phyloP scores from a whole-genome alignment of 1,140 invertebrate genomes.

The Drosophila bocqueti region DNA sequence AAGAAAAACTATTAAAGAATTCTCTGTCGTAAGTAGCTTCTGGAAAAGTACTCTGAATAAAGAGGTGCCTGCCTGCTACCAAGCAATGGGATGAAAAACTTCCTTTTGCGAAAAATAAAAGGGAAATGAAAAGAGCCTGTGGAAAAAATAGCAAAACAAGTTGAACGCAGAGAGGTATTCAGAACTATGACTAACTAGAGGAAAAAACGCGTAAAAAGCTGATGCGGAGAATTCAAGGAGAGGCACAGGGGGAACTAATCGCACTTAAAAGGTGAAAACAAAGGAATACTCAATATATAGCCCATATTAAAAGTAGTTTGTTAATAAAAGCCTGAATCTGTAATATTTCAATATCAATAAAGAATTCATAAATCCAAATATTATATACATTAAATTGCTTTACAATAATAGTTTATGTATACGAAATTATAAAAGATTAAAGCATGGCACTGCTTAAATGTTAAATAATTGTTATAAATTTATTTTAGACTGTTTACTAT shows the following conservation, averaged over 20 bases:
- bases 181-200: neutral
- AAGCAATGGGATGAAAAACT: neutral
- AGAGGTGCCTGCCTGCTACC: neutral
- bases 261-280: neutral
- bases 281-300: neutral
- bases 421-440: too few relatives aligned
- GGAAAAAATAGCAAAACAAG: slow-evolving; percentile 1
- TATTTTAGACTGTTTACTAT: neutral
- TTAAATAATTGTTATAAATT: too few relatives aligned
- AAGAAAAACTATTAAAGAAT: slow-evolving; percentile 2
- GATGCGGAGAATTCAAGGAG: neutral
- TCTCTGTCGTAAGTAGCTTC: neutral
- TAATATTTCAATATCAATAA: too few relatives aligned
- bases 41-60: neutral
- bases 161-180: neutral
- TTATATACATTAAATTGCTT: too few relatives aligned
- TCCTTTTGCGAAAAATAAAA: neutral
- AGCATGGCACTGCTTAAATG: neutral
- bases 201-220: neutral
- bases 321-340: neutral
- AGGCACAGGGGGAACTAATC: neutral
- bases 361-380: too few relatives aligned
- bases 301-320: too few relatives aligned
- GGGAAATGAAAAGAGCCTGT: neutral
- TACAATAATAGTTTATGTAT: too few relatives aligned